Evolutionary conservation across 2,113 vertebrate genomes (phyloP).

Genomic region (Lepisosteus osseus): DNA sequence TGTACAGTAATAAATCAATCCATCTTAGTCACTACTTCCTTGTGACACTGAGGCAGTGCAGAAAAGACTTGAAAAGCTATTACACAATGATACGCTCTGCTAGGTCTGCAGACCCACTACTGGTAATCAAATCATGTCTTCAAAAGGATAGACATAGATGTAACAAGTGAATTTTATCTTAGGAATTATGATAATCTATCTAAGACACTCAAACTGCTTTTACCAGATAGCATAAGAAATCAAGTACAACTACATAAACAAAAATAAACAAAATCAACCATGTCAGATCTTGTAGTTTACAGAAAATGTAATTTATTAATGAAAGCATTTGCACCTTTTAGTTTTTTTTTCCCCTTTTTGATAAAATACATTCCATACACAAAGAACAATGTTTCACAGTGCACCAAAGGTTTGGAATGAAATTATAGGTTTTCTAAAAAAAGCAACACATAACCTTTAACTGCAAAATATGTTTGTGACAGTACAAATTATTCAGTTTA

Average conservation of each 20-base stretch:
- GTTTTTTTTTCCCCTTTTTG: too few relatives aligned
- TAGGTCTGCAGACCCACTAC: not conserved
- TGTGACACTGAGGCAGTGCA: not conserved
- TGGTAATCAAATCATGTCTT: constrained; percentile 1
- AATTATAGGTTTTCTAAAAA: too few relatives aligned
- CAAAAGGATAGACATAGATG: not conserved
- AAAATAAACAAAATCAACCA: not conserved
- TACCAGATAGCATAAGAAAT: not conserved
- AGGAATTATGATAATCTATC: not conserved
- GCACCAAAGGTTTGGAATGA: too few relatives aligned
- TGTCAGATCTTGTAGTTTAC: too few relatives aligned
- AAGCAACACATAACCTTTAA: too few relatives aligned
- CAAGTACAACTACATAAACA: not conserved
- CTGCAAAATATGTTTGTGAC: too few relatives aligned
- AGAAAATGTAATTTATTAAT: too few relatives aligned
- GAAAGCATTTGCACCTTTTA: too few relatives aligned
- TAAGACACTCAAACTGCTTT: not conserved
- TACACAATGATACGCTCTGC: not conserved
- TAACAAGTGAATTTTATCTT: not conserved
- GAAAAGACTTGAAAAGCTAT: not conserved
- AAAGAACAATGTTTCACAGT: too few relatives aligned
- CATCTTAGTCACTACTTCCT: not conserved
- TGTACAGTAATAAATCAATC: too few relatives aligned
- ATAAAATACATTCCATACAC: too few relatives aligned
- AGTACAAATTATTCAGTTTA: too few relatives aligned